These are phyloP conservation scores for Tangara arthus DNA, from an alignment of 2,797 vertebrate genomes.

Conservation along the genomic window DNA sequence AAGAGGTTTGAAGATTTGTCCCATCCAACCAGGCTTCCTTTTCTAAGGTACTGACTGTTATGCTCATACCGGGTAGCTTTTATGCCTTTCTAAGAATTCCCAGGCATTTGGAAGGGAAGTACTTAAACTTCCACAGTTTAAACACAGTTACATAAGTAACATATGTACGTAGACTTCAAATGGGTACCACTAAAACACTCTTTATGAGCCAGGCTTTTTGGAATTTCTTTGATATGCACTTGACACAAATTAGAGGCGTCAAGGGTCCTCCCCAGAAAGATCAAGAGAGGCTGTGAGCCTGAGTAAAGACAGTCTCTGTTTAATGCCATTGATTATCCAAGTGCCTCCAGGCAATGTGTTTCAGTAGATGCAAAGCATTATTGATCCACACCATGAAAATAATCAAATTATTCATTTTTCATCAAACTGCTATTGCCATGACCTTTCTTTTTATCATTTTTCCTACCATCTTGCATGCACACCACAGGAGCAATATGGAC, in stretches of 20 bases:
- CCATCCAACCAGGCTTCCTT: not conserved
- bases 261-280: slow-evolving; percentile 78
- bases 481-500: slow-evolving; percentile 37
- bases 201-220: slow-evolving; percentile 77
- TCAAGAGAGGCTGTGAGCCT: slow-evolving; percentile 75
- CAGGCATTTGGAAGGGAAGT: not conserved
- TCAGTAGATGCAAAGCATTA: slow-evolving; percentile 78
- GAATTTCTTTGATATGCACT: slow-evolving; percentile 89
- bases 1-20: not conserved
- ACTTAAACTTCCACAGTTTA: not conserved
- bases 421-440: slow-evolving; percentile 73
- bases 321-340: slow-evolving; percentile 83
- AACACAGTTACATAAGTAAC: slow-evolving; percentile 47
- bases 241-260: slow-evolving; percentile 86
- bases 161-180: slow-evolving; percentile 74
- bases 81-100: not conserved
- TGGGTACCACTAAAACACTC: slow-evolving; percentile 69
- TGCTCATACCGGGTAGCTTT: not conserved
- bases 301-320: slow-evolving; percentile 77
- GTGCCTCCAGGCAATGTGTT: slow-evolving; percentile 78
- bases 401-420: slow-evolving; percentile 89
- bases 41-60: not conserved
- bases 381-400: slow-evolving; percentile 87
- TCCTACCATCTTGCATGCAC: slow-evolving; percentile 68
- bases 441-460: slow-evolving; percentile 63